These are phyloP conservation scores for Cyaniris semiargus DNA, from an alignment of 2,888 invertebrate species.

Conservation along the genomic window DNA sequence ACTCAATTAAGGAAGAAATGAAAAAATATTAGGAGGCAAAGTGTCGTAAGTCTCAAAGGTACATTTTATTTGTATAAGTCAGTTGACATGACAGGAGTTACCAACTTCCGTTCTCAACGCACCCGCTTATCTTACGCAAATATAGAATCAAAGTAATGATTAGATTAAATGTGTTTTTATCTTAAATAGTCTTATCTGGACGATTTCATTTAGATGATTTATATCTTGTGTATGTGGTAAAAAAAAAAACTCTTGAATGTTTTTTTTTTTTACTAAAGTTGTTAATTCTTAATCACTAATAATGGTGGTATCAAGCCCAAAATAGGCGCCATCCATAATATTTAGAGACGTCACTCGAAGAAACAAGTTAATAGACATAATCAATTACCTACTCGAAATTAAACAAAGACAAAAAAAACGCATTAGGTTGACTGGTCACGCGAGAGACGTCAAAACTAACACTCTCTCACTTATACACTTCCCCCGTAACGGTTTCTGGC, in stretches of 20 bases:
- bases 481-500: slow-evolving; percentile 44
- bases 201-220: slow-evolving; percentile 26
- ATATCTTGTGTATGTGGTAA: slow-evolving; percentile 36
- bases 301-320: slow-evolving; percentile 34
- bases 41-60: slow-evolving; percentile 43
- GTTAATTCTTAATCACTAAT: neutral
- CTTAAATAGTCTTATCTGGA: slow-evolving; percentile 40
- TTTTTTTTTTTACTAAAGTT: neutral
- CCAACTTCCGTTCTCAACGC: slow-evolving; percentile 72
- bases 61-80: slow-evolving; percentile 54
- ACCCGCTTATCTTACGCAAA: slow-evolving; percentile 66
- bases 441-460: slow-evolving; percentile 62
- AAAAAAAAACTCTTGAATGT: neutral
- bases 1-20: neutral
- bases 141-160: slow-evolving; percentile 66
- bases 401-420: slow-evolving; percentile 56
- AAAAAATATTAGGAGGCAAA: slow-evolving; percentile 30
- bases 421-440: slow-evolving; percentile 62
- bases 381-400: slow-evolving; percentile 65
- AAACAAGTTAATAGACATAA: slow-evolving; percentile 66
- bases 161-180: slow-evolving; percentile 50
- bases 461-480: slow-evolving; percentile 50
- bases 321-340: slow-evolving; percentile 52
- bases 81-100: slow-evolving; percentile 57
- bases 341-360: slow-evolving; percentile 59